Percentiles rank a stretch among this genome's conserved stretches.
phyloP scores from a whole-genome alignment of 2,888 invertebrate species.

The Hemistola chrysoprasaria region DNA sequence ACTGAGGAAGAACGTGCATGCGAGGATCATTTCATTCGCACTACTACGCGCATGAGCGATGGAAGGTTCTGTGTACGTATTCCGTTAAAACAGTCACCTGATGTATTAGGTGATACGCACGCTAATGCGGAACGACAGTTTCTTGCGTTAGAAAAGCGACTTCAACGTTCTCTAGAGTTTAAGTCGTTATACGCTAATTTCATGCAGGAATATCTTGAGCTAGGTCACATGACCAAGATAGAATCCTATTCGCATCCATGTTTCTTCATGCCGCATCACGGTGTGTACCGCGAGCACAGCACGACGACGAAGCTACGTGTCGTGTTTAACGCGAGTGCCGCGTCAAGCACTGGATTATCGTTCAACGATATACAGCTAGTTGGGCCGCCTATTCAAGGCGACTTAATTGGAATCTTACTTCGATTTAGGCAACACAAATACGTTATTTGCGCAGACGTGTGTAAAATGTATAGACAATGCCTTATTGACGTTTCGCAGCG shows the following conservation, averaged over 20 bases:
- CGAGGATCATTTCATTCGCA: no score
- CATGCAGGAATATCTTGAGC: no score
- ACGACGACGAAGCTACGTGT: conserved; percentile 29
- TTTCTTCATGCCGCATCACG: conserved; percentile 36
- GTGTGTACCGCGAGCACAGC: conserved; percentile 27
- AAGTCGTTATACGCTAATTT: no score
- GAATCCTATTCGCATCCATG: background rate
- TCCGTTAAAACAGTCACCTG: no score
- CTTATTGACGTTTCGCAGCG: background rate
- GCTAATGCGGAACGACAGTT: no score
- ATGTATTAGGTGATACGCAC: no score
- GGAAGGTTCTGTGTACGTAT: no score
- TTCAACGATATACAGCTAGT: conserved; percentile 27
- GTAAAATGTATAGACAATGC: conserved; percentile 31
- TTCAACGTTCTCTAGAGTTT: no score
- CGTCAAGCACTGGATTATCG: conserved; percentile 22
- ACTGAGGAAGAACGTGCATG: no score
- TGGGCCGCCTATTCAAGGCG: conserved; percentile 24
- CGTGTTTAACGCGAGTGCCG: conserved; percentile 35
- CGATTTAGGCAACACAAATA: conserved; percentile 28
- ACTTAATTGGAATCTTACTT: conserved; percentile 26
- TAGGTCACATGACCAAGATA: conserved; percentile 30
- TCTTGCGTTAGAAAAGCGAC: no score
- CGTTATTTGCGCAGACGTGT: conserved; percentile 23
- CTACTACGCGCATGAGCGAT: no score